Base-by-base conservation (phyloP, 2,888 invertebrate genomes). In the Ryuthela nishihirai region DNA sequence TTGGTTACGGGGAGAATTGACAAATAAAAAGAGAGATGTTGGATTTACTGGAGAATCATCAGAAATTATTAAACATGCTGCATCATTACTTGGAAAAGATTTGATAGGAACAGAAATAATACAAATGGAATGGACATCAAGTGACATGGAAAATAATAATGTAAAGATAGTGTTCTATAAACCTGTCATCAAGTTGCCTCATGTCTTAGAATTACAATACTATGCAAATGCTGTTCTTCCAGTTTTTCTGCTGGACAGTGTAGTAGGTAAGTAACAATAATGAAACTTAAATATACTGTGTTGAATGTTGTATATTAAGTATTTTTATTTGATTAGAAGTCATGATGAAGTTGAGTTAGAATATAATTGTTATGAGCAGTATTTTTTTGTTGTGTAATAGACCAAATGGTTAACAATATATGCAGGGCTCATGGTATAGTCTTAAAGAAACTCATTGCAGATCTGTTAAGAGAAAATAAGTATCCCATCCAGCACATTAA, bases 151-250 rank as follows among this genome's bases (percentile, higher is more conserved):
- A 43, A 62, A 66, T 24, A 68, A 71, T 35, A 67, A 68, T 12
- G 62, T 69, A 2, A 72, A 71, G 58, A 72, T 72, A 7, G 70
- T 72, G 29, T 68, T 74, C 24, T 72, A 91, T 44, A 80, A 80
- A 60, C 87, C 91, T 0, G 81, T 84, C 42, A 78, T 82, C 5
- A 79, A 81, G 23, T 77, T 90, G 50, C 87, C 92, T 6, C 84
- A 85, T 66, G 81, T 88, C n/a, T 83, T 95, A 61, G 93, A 94
- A 72, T 79, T 95, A 44, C 81, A 87, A 0, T 94, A 94, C 76
- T 94, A 94, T 76, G 85, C 88, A 62, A 93, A 91, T 73, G 81
- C 85, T 36, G 77, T 92, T 46, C 80, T 85, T 1, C 82, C 87
- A 12, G 85, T 88, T 71, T 94, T 87, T 76, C 83, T 87, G 4